A percentile compares a stretch with the other conserved stretches of the same genome.
These are phyloP conservation scores for Spinibarbus caldwelli DNA, from an alignment of 2,797 vertebrate genomes.

Conservation along the genomic window DNA sequence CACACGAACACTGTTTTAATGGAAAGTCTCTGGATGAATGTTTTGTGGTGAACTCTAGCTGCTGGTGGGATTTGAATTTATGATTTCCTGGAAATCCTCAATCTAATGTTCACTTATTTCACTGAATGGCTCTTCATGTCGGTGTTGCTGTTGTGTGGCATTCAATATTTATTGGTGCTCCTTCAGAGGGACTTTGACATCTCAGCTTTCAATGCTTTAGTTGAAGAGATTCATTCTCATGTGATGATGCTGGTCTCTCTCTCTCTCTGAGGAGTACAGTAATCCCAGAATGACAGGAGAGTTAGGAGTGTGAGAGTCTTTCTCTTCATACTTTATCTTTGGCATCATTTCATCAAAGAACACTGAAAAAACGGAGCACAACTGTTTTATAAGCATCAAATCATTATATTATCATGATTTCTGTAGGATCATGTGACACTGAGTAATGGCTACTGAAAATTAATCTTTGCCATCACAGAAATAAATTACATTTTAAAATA, in stretches of 20 bases:
- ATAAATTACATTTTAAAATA: background rate
- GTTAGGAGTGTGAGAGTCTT: background rate
- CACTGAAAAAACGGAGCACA: background rate
- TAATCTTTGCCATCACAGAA: background rate
- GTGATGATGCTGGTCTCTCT: background rate
- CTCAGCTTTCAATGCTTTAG: conserved; percentile 21
- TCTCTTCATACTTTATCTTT: background rate
- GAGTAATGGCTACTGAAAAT: background rate
- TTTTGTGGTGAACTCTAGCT: conserved; percentile 55
- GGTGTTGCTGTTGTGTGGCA: conserved; percentile 44
- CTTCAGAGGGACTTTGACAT: background rate
- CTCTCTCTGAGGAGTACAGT: background rate
- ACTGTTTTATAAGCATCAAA: background rate
- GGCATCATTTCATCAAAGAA: background rate
- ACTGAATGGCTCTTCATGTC: conserved; percentile 53
- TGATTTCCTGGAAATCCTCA: conserved; percentile 63
- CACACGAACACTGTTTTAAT: conserved; percentile 59
- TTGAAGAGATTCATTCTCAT: background rate
- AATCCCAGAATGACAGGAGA: conserved; percentile 8
- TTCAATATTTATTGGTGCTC: conserved; percentile 41
- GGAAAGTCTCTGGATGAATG: conserved; percentile 57
- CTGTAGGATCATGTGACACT: background rate
- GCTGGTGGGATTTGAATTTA: conserved; percentile 55
- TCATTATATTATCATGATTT: background rate
- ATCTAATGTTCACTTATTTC: conserved; percentile 62